phyloP scores from a whole-genome alignment of 2,797 vertebrate species.

The Pantherophis alleghaniensis region DNA sequence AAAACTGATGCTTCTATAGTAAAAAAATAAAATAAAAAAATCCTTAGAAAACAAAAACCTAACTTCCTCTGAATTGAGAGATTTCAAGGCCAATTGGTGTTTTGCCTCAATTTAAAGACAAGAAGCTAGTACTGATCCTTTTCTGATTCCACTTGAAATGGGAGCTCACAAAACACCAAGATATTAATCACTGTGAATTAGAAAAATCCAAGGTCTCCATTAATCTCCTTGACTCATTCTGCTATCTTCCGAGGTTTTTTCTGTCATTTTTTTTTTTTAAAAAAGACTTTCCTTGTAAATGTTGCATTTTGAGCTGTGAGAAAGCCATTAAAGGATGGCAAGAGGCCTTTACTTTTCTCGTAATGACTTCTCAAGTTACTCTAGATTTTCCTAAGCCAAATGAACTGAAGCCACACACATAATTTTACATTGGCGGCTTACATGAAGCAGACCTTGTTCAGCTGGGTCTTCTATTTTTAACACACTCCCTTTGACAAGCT shows the following conservation, averaged over 20 bases:
- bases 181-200: conserved; percentile 75
- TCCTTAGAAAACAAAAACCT: background rate
- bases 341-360: conserved; percentile 69
- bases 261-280: conserved; percentile 69
- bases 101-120: conserved; percentile 71
- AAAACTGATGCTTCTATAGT: conserved; percentile 9
- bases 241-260: conserved; percentile 77
- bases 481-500: conserved; percentile 28
- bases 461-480: conserved; percentile 63
- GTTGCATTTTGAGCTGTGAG: conserved; percentile 66
- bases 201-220: conserved; percentile 69
- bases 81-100: conserved; percentile 49
- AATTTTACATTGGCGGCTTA: conserved; percentile 46
- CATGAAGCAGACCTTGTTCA: conserved; percentile 47
- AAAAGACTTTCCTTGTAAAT: conserved; percentile 70
- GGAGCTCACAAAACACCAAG: conserved; percentile 66
- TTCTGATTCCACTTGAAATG: conserved; percentile 75
- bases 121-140: conserved; percentile 67
- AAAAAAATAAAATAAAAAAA: background rate
- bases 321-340: conserved; percentile 75
- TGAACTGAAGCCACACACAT: conserved; percentile 70
- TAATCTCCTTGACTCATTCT: conserved; percentile 70
- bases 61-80: conserved; percentile 33
- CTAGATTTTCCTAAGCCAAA: conserved; percentile 65
- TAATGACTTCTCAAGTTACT: conserved; percentile 77